A percentile compares a stretch with the other conserved stretches of the same genome.
Conservation (phyloP, 2,797 vertebrate species). For the Tiaroga cobitis region DNA sequence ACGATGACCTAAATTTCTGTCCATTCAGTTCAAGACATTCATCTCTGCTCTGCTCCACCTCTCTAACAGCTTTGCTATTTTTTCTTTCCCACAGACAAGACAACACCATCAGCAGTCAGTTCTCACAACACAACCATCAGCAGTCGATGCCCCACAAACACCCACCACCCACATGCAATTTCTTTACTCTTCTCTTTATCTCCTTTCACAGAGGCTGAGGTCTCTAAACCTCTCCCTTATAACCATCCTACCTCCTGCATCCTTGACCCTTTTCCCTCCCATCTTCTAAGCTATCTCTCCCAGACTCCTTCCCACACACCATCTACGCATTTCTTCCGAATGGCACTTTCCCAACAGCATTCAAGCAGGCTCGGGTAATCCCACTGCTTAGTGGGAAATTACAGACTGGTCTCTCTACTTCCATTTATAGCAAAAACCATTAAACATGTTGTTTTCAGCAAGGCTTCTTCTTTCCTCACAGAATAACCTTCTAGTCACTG, state of each 20-base stretch:
- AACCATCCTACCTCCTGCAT: constrained; percentile 2
- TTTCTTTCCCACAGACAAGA: not conserved
- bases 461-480: not conserved
- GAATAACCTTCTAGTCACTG: not conserved
- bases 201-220: not conserved
- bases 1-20: not conserved
- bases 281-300: not conserved
- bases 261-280: constrained; percentile 7
- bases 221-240: constrained; percentile 12
- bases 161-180: not conserved
- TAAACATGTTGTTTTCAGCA: not conserved
- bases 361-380: not conserved
- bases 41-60: not conserved
- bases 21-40: not conserved
- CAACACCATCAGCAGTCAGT: constrained; percentile 17
- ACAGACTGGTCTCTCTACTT: not conserved
- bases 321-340: not conserved
- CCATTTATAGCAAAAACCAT: not conserved
- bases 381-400: not conserved
- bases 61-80: constrained; percentile 4
- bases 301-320: not conserved
- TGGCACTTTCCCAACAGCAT: not conserved
- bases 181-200: constrained; percentile 10
- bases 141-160: constrained; percentile 2
- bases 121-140: not conserved